phyloP scores from a whole-genome alignment of 2,888 invertebrate genomes.

The Taphrorychus bicolor region DNA sequence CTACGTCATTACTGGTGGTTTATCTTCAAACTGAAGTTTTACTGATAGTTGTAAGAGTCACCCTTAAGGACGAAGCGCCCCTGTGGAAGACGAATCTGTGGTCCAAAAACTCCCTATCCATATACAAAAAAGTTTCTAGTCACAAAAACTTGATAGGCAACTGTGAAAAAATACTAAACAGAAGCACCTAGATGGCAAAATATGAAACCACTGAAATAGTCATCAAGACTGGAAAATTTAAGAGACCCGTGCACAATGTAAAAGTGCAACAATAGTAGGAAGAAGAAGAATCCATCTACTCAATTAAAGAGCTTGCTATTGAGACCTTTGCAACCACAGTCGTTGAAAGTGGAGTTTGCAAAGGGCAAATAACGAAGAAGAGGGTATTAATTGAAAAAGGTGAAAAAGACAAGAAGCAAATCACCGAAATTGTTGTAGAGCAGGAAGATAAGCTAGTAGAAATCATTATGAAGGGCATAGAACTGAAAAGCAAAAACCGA shows the following conservation, averaged over 20 bases:
- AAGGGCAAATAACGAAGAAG: constrained; percentile 51
- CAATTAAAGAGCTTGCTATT: constrained; percentile 45
- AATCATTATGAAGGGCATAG: constrained; percentile 48
- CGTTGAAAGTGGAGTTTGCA: constrained; percentile 43
- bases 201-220: constrained; percentile 58
- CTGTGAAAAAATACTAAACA: constrained; percentile 55
- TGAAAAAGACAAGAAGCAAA: constrained; percentile 51
- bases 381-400: constrained; percentile 54
- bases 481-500: constrained; percentile 53
- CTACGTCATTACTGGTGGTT: too few species aligned
- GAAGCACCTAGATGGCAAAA: constrained; percentile 56
- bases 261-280: constrained; percentile 44
- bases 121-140: constrained; percentile 57
- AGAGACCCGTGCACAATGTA: constrained; percentile 44
- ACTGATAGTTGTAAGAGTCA: not conserved
- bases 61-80: constrained; percentile 36
- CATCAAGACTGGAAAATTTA: constrained; percentile 48
- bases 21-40: too few species aligned
- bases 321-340: constrained; percentile 35
- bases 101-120: constrained; percentile 50
- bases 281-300: constrained; percentile 46
- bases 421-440: constrained; percentile 53
- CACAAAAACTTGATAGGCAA: constrained; percentile 38
- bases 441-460: constrained; percentile 53
- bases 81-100: constrained; percentile 26